phyloP scores from a whole-genome alignment of 2,113 vertebrate genomes.

The Gobio gobio region DNA sequence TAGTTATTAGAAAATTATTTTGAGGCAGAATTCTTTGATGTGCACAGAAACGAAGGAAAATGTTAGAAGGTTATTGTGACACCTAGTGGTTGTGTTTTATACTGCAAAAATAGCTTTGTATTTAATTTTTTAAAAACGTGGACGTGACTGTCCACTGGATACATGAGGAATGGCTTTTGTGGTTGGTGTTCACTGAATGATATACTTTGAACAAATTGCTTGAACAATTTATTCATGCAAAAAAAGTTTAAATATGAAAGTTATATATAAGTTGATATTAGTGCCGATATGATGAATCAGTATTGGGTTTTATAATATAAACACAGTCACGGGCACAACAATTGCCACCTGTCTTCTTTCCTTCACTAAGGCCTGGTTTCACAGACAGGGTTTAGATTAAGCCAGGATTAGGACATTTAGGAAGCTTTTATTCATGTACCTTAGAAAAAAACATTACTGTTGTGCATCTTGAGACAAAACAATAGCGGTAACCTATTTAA shows the following conservation, averaged over 20 bases:
- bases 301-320: background rate
- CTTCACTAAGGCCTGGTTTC: background rate
- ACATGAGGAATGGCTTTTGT: background rate
- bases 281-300: background rate
- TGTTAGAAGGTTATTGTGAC: conserved; percentile 56
- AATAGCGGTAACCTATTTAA: too few relatives aligned
- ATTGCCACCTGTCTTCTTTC: background rate
- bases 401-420: too few relatives aligned
- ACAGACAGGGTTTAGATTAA: too few relatives aligned
- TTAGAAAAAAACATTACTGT: too few relatives aligned
- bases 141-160: background rate
- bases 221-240: too few relatives aligned
- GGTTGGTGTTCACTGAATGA: background rate
- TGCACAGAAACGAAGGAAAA: background rate
- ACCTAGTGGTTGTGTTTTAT: conserved; percentile 57
- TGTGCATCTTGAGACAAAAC: too few relatives aligned
- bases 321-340: background rate
- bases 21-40: background rate
- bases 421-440: too few relatives aligned
- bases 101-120: background rate
- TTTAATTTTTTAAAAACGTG: too few relatives aligned
- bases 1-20: background rate
- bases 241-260: background rate
- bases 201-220: background rate
- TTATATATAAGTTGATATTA: background rate